These are phyloP conservation scores for Muscicapa striata DNA, from an alignment of 2,797 vertebrate species.

Conservation along the genomic window DNA sequence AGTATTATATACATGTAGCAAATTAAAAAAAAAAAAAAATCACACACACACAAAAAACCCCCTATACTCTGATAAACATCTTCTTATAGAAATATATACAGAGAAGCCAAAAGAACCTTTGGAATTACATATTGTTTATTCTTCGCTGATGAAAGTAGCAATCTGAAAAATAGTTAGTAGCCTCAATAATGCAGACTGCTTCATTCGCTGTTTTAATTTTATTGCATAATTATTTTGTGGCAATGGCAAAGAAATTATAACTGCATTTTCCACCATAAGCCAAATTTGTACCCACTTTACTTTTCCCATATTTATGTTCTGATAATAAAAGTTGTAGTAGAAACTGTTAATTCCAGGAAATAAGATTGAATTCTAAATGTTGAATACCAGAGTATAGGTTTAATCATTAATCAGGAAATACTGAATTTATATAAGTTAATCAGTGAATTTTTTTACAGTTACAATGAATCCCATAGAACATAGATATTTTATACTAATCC, in stretches of 20 bases:
- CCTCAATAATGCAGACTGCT: background rate
- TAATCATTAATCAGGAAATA: slow-evolving; percentile 3
- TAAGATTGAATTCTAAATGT: background rate
- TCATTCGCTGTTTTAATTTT: background rate
- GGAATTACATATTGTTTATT: background rate
- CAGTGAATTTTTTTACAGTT: background rate
- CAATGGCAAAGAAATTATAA: background rate
- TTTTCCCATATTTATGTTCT: background rate
- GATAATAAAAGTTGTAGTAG: background rate
- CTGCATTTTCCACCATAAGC: background rate
- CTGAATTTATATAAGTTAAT: background rate
- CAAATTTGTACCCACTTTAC: background rate
- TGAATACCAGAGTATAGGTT: background rate
- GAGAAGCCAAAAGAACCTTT: background rate
- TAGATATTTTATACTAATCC: background rate
- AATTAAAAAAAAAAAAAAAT: background rate
- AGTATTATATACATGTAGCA: background rate
- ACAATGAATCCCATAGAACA: background rate
- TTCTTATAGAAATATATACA: background rate
- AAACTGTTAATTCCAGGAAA: slow-evolving; percentile 10
- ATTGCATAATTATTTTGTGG: background rate
- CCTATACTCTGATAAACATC: background rate
- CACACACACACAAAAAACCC: fast-evolving
- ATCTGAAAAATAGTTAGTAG: background rate
- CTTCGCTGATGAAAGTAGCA: background rate